Conservation (phyloP, 2,797 vertebrate genomes). For the Lepus townsendii region DNA sequence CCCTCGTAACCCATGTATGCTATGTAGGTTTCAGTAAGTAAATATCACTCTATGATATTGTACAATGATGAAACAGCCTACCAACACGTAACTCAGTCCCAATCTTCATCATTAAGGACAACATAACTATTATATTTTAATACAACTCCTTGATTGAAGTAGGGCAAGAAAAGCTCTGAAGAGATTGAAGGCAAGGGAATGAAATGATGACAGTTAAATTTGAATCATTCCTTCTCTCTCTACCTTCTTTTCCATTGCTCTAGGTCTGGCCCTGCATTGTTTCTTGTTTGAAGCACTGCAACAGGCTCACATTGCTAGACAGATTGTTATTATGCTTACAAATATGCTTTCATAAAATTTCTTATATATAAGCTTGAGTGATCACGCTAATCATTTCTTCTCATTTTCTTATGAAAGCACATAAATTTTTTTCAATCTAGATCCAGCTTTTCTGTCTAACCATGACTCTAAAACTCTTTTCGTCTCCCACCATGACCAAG, state of each 20-base stretch:
- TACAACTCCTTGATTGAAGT: constrained; percentile 6
- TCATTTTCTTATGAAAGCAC: background rate
- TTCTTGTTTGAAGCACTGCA: background rate
- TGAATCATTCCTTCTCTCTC: background rate
- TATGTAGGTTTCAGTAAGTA: too few relatives aligned
- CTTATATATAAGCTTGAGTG: background rate
- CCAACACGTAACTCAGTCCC: too few relatives aligned
- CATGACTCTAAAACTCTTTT: background rate
- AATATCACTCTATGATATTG: too few relatives aligned
- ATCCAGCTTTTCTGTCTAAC: background rate
- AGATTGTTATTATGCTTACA: background rate
- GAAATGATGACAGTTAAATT: constrained; percentile 18
- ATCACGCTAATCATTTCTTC: background rate
- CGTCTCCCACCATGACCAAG: background rate
- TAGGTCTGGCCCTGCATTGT: background rate
- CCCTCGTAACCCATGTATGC: too few relatives aligned
- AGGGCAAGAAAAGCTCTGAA: background rate
- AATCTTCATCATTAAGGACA: too few relatives aligned
- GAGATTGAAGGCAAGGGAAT: background rate
- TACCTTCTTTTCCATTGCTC: background rate
- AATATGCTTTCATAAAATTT: background rate
- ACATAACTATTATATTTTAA: background rate
- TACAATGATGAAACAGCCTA: too few relatives aligned
- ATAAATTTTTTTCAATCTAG: background rate
- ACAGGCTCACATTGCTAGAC: background rate